Conservation (phyloP, 2,888 invertebrate species). For the Psylliodes chrysocephalus region DNA sequence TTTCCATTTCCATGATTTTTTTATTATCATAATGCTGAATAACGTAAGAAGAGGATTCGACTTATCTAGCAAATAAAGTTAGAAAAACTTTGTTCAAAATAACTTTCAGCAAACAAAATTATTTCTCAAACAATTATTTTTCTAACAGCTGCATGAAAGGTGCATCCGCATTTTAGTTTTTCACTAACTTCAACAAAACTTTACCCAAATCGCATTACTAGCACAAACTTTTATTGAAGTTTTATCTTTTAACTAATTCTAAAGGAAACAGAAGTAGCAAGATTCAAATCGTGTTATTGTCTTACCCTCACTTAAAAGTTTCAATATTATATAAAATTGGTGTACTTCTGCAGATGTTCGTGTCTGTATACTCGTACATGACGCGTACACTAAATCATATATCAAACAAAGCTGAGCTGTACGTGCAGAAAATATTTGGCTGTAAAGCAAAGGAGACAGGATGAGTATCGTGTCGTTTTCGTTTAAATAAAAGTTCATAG, state of each 20-base stretch:
- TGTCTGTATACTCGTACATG: neutral
- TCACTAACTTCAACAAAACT: neutral
- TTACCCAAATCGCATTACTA: slow-evolving; percentile 1
- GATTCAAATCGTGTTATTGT: neutral
- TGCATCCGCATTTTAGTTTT: neutral
- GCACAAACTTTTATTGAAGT: neutral
- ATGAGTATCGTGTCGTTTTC: slow-evolving; percentile 5
- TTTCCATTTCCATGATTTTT: no score
- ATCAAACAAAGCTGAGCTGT: neutral
- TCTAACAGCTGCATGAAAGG: neutral
- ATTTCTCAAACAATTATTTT: no score
- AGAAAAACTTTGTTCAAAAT: no score
- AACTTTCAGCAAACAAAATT: no score
- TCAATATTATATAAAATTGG: neutral
- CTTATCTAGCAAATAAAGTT: no score
- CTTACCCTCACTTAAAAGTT: neutral
- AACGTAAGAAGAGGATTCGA: no score
- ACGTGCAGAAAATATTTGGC: neutral
- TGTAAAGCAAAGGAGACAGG: neutral
- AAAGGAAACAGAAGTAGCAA: slow-evolving; percentile 5
- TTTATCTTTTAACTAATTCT: neutral
- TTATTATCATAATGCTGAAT: no score
- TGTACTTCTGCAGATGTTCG: neutral
- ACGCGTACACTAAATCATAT: neutral
- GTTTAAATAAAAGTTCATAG: neutral